Evolutionary conservation across 2,888 invertebrate species (phyloP).

Genomic region (Koerneria pararmatus): DNA sequence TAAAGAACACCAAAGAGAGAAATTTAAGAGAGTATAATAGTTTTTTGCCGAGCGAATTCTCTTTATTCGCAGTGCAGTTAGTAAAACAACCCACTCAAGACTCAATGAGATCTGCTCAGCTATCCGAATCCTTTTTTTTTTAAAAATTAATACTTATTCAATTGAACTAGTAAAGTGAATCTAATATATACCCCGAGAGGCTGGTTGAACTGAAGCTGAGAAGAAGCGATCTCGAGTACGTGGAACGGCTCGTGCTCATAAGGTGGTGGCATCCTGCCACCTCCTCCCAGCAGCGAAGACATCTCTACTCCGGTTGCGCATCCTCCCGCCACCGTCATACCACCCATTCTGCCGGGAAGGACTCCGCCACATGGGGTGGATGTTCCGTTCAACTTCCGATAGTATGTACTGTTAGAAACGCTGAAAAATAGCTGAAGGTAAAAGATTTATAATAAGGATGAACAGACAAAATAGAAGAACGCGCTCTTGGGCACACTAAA

Average conservation of each 20-base stretch:
- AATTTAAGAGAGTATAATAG: no score
- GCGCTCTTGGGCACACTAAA: slow-evolving; percentile 30
- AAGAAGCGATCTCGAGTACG: slow-evolving; percentile 44
- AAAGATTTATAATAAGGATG: neutral
- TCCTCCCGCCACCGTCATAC: slow-evolving; percentile 49
- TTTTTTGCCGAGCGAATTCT: no score
- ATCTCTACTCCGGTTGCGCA: slow-evolving; percentile 54
- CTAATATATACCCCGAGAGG: no score
- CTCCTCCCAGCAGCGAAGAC: slow-evolving; percentile 64
- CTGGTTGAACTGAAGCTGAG: slow-evolving; percentile 29
- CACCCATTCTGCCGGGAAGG: no score
- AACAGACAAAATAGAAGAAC: slow-evolving; percentile 17
- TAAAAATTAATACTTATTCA: no score
- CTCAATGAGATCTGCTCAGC: no score
- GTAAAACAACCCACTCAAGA: no score
- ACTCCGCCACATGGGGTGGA: no score
- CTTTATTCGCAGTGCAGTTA: no score
- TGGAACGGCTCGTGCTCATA: slow-evolving; percentile 47
- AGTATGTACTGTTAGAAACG: slow-evolving; percentile 55
- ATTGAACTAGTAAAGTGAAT: no score
- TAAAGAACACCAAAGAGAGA: no score
- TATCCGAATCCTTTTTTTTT: no score
- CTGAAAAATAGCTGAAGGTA: slow-evolving; percentile 12
- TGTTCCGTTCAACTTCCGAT: slow-evolving; percentile 77
- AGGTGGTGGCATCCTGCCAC: slow-evolving; percentile 58